phyloP scores from a whole-genome alignment of 2,113 vertebrate species.

The Coturnix japonica region DNA sequence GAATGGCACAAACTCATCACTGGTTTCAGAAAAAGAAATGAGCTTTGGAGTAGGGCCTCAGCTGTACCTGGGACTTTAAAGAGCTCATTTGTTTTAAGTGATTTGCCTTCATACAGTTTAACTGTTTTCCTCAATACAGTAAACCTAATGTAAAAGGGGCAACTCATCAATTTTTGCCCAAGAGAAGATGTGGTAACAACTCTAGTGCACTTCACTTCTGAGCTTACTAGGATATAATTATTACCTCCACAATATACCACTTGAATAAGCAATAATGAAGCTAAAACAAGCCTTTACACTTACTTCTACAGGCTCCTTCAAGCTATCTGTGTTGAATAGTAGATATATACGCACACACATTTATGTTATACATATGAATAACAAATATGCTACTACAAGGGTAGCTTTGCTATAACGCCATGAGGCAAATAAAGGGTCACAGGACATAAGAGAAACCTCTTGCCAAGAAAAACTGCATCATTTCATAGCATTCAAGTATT shows the following conservation, averaged over 20 bases:
- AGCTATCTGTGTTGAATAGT: background rate
- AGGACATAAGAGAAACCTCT: background rate
- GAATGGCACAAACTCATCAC: background rate
- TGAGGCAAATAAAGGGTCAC: background rate
- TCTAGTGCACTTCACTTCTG: background rate
- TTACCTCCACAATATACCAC: background rate
- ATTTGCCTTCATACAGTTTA: background rate
- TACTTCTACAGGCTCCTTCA: background rate
- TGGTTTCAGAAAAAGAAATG: background rate
- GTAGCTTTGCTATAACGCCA: background rate
- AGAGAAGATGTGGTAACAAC: background rate
- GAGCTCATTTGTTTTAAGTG: background rate
- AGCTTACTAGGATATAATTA: background rate
- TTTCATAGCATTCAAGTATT: background rate
- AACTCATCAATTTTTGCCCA: background rate
- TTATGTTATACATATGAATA: background rate
- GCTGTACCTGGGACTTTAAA: background rate
- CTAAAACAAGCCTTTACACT: background rate
- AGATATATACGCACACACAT: background rate
- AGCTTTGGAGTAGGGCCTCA: background rate
- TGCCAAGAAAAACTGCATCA: background rate
- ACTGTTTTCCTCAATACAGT: background rate
- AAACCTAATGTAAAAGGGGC: background rate
- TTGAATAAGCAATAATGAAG: background rate
- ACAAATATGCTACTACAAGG: background rate